Evolutionary conservation across 2,797 vertebrate species (phyloP), one percentile per base, ranked within the genome.

Genomic region (Danio albolineatus): DNA sequence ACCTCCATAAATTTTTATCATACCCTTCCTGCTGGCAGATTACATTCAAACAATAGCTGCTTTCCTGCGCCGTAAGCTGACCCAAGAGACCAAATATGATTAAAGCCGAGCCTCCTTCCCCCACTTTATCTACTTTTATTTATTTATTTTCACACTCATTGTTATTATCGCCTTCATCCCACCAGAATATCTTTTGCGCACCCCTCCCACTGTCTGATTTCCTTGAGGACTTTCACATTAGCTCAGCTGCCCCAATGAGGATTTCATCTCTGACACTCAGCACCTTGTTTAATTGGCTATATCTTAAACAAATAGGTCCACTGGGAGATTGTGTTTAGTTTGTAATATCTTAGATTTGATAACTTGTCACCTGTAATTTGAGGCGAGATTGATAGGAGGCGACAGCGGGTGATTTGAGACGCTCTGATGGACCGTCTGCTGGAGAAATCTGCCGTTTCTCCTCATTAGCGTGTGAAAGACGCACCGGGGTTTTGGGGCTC

Each of bases 341-440:
- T 86, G 85, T 84, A 84, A 86, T 87, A 83, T 82, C 70, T 73
- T 79, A 78, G 82, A 87, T 85, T 85, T 85, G 82, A 86, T 86
- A 87, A 87, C 83, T 88, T 88, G 85, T 87, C 86, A 88, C 83
- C 82, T 84, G 74, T 85, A 86, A 87, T 89, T 89, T 86, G 74
- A 77, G 80, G 6, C 10, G 62, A 82, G 78, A 83, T 84, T 83
- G 83, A 86, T 87, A 80, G 76, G 79, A 84, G 69, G 82, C 46
- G 82, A 82, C 82, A 74, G 78, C 38, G 54, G 76, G 76, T 60
- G 65, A 73, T 86, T 83, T 57, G 60, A 61, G 43, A 83, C 46
- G 28, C 75, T 72, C 66, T 64, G 66, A 54, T 62, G 54, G 44
- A 49, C 73, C 8, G 46, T 73, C 75, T 60, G 59, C 79, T 59